Percentiles rank a stretch among this genome's conserved stretches.
phyloP scores from a whole-genome alignment of 1,140 invertebrate genomes.

The Dolichoris vasculosae region DNA sequence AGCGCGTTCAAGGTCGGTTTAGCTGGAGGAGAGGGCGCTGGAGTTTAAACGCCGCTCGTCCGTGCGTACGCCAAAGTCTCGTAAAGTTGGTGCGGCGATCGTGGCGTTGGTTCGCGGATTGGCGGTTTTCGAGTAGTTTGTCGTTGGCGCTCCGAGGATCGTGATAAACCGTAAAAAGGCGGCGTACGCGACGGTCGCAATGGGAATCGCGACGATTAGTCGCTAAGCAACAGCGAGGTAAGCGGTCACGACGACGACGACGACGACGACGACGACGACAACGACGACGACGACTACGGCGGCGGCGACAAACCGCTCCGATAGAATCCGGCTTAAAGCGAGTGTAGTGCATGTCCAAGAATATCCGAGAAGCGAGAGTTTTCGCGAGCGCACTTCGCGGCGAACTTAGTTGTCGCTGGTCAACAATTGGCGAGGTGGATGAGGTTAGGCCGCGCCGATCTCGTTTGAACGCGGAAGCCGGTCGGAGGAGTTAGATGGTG shows the following conservation, averaged over 20 bases:
- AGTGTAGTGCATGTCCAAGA: background rate
- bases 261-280: background rate
- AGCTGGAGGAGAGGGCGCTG: background rate
- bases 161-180: background rate
- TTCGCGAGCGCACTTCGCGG: background rate
- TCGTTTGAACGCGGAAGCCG: background rate
- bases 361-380: background rate
- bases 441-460: background rate
- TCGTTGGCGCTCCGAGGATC: background rate
- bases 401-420: background rate
- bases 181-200: background rate
- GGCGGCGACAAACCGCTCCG: background rate
- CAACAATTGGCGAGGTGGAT: background rate
- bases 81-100: background rate
- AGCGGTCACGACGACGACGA: background rate
- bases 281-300: background rate
- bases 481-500: background rate
- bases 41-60: too few species aligned
- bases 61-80: background rate
- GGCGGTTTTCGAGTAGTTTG: background rate
- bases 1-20: background rate
- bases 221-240: constrained; percentile 8
- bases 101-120: background rate
- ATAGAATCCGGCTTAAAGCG: background rate
- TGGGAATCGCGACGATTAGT: background rate